Base-by-base conservation (phyloP, 2,888 invertebrate genomes). In the Octodonta nipae region DNA sequence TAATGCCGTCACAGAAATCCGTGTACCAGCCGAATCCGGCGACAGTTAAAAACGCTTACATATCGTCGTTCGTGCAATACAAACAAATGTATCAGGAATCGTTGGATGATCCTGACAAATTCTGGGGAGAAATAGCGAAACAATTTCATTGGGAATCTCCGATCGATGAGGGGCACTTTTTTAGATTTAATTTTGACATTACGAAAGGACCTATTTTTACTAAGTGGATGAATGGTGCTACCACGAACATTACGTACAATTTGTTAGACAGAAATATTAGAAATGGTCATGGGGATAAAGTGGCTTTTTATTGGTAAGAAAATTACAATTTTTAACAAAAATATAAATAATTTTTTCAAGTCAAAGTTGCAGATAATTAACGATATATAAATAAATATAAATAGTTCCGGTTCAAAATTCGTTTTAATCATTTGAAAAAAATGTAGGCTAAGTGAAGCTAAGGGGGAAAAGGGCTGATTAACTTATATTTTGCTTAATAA, bases 251-350 rank as follows among this genome's bases (percentile, higher is more conserved):
- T 42, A 88, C 87, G 58, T 98, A 91, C 65, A 98, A 98, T 66
- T 70, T 88, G 31, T 66, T 98, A 47, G 96, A 98, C 64, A 75
- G 86, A 41, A 86, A 91, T 61, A 78, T 98, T 33, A 75, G 83
- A 51, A 82, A 78, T 47, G 92, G 92, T 10, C 65, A 80, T 40
- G 93, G 89, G 15, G 86, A 92, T 50, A 86, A 81, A 59, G 72
- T 92, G 41, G 93, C 93, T 12, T 95, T 79, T 65, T 89, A 87
- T 60, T 96, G 95, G 95, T 93, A 66, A 78, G 83, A n/a, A n/a
- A n/a, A n/a, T n/a, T n/a, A n/a, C n/a, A n/a, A n/a, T n/a, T n/a
- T n/a, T n/a, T n/a, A n/a, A n/a, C n/a, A n/a, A n/a, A n/a, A n/a
- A n/a, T n/a, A n/a, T n/a, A n/a, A n/a, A n/a, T n/a, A n/a, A n/a